Evolutionary conservation across 2,113 vertebrate species (phyloP), one percentile per base, ranked within the genome.

Genomic region (Sapajus apella): DNA sequence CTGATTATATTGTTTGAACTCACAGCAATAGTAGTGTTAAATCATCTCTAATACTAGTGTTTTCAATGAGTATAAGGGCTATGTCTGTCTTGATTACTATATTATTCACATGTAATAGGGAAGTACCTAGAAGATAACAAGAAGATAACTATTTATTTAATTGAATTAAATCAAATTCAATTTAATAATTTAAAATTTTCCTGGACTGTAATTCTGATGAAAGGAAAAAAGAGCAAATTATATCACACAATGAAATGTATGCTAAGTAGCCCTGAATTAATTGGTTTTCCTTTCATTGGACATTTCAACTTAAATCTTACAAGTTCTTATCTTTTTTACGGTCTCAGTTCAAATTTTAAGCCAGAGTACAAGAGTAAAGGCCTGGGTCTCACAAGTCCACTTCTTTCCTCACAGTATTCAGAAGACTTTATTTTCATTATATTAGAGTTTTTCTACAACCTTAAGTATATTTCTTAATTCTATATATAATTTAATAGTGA

Each of bases 111-210:
- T 13, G 23, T 75, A 96, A 32, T 70, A 16, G 5, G 12, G 87
- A 94, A 68, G 18, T 83, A 64, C 17, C 64, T 96, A 35, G 40
- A 81, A 70, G 35, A 73, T 55, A 91, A 93, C 13, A 81, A 30
- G 32, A 80, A 95, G 56, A 76, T 43, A 90, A 58, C 27, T 84
- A 68, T 94, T 84, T 84, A 32, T 76, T 94, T 93, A 87, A 96
- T 93, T 96, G 40, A 95, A 93, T 88, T 25, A 93, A 92, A 68
- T 81, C 16, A 94, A 89, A 84, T 87, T 94, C 55, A 35, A 35
- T 10, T 80, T 47, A 79, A 77, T 52, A 93, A 73, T 90, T 73
- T 79, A 92, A 93, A 79, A 55, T 92, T 13, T 79, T 90, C 35
- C 37, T 84, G 40, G 23, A 32, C 21, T 94, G 30, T 43, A 93